Percentiles rank a stretch among this genome's conserved stretches.
Evolutionary conservation across 1,140 invertebrate species (phyloP).

Genomic region (Radopholus similis): DNA sequence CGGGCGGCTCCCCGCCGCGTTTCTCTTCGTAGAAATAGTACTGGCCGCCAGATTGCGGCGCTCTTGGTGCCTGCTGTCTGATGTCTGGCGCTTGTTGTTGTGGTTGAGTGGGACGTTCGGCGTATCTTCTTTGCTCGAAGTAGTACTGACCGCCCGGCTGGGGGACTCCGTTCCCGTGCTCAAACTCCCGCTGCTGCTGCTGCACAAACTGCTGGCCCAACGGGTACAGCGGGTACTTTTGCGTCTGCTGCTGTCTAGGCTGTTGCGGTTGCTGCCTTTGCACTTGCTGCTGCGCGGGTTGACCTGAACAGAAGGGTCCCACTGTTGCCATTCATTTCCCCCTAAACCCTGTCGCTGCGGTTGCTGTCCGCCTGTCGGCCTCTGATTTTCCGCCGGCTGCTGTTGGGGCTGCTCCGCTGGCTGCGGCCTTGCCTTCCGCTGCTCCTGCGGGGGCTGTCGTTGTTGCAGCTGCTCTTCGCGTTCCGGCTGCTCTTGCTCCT

Average conservation of each 20-base stretch:
- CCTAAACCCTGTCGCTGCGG: not conserved
- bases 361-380: not conserved
- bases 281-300: too few species aligned
- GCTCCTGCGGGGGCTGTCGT: not conserved
- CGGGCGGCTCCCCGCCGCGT: not conserved
- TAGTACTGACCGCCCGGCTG: not conserved
- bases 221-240: not conserved
- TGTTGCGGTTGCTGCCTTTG: not conserved
- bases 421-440: not conserved
- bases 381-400: not conserved
- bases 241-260: not conserved
- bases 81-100: not conserved
- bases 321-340: too few species aligned
- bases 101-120: not conserved
- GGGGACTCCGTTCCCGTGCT: not conserved
- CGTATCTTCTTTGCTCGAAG: not conserved
- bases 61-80: not conserved
- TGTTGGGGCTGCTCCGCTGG: not conserved
- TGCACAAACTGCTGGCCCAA: not conserved
- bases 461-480: constrained; percentile 7
- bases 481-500: constrained; percentile 9
- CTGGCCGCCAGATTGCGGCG: not conserved
- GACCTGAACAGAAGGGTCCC: too few species aligned
- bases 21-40: not conserved
- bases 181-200: not conserved